Percentiles rank a stretch among this genome's conserved stretches.
phyloP scores from a whole-genome alignment of 2,797 vertebrate species.

The Hapalemur alaotrensis region DNA sequence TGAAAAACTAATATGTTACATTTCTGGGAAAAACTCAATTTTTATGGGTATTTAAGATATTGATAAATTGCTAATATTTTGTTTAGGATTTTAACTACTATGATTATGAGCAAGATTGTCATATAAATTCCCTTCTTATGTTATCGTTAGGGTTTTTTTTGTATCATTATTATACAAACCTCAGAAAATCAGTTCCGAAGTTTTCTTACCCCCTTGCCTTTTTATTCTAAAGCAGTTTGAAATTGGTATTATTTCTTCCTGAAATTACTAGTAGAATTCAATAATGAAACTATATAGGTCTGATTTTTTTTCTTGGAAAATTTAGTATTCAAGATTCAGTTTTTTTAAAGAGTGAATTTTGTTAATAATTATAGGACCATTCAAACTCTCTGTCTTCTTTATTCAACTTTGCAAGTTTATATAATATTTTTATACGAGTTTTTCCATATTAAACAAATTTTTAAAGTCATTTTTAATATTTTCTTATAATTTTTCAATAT shows the following conservation, averaged over 20 bases:
- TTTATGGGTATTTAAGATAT: background rate
- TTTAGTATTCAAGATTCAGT: background rate
- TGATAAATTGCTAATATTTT: background rate
- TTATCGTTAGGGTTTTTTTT: background rate
- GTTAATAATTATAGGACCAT: background rate
- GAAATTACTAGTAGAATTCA: background rate
- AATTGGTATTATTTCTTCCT: background rate
- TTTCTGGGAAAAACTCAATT: background rate
- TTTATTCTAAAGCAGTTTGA: background rate
- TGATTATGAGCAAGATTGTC: background rate
- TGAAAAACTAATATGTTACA: background rate
- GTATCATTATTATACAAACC: background rate
- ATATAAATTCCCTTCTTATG: background rate
- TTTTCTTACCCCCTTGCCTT: background rate
- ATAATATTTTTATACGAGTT: background rate
- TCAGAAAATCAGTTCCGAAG: background rate
- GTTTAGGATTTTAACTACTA: background rate
- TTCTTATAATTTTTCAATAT: background rate
- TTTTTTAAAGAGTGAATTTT: background rate
- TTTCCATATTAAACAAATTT: constrained; percentile 8
- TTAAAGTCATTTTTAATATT: background rate
- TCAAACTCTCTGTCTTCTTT: background rate
- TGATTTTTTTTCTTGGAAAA: background rate
- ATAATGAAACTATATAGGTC: background rate
- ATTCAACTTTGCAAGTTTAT: background rate